These are phyloP conservation scores for Synanthedon vespiformis DNA, from an alignment of 2,888 invertebrate species.

Conservation along the genomic window DNA sequence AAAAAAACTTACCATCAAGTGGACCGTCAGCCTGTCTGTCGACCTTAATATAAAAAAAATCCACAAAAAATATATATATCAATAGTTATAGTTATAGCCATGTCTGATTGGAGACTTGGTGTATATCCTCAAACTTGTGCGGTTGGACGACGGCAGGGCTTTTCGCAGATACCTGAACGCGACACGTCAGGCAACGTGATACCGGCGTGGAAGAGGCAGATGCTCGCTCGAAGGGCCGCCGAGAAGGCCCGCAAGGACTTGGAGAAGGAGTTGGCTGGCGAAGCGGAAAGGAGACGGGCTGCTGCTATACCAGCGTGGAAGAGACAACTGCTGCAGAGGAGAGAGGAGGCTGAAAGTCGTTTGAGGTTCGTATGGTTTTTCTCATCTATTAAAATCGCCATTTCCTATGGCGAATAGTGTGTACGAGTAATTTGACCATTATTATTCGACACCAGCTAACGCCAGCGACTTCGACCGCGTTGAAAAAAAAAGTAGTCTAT, in stretches of 20 bases:
- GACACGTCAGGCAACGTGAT: slow-evolving; percentile 90
- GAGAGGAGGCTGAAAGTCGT: slow-evolving; percentile 82
- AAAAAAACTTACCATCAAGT: no score
- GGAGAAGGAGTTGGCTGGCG: slow-evolving; percentile 85
- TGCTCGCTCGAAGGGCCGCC: slow-evolving; percentile 94
- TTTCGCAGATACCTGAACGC: slow-evolving; percentile 84
- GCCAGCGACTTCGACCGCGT: no score
- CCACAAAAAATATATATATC: no score
- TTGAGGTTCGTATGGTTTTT: slow-evolving; percentile 71
- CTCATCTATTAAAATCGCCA: not conserved
- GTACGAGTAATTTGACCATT: no score
- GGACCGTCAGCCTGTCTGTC: no score
- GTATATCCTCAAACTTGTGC: slow-evolving; percentile 14
- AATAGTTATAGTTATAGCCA: no score
- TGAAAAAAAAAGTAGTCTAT: no score
- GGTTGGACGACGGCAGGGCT: slow-evolving; percentile 62
- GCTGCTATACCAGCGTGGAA: slow-evolving; percentile 96
- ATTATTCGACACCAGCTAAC: no score
- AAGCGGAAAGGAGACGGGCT: slow-evolving; percentile 86
- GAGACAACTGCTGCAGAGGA: slow-evolving; percentile 85
- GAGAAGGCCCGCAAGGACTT: slow-evolving; percentile 92
- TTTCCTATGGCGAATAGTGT: no score
- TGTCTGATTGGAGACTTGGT: no score
- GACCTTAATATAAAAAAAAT: no score
- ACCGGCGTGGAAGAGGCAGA: slow-evolving; percentile 95